Base-by-base conservation (phyloP, 2,888 invertebrate species). In the Eupithecia vulgata region DNA sequence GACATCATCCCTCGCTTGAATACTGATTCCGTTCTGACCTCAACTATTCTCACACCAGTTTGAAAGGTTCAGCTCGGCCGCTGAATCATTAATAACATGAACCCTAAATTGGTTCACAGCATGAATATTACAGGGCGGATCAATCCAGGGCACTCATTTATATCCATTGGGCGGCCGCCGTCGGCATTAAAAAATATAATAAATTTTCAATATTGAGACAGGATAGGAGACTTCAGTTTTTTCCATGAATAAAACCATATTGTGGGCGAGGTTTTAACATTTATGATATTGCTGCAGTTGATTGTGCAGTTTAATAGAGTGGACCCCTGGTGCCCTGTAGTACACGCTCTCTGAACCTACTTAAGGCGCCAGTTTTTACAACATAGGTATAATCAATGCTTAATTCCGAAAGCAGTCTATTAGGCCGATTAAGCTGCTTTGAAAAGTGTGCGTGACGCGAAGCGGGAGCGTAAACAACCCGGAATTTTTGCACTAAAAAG, bases 91-190 rank as follows among this genome's bases (percentile, higher is more conserved):
- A 34, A 61, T 61, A 6, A 61, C 34, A 34, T 8, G 61, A 61
- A 34, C 61, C 61, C 61, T 34, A 6, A 34, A 61, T 17, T 34
- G 59, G 30, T 6, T 61, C 61, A 17, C 8, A 34, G 34, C 61
- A 34, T 61, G 6, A 61, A 61, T 61, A 61, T 34, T 61, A 61
- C 3, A 61, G 61, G 61, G 61, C 61, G 34, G 59, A 61, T 34
- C 61, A 61, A 61, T 34, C 61, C 30, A 30, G 5, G 48, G 21
- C 48, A 21, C 30, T 45, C n/a, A n/a, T 45, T 45, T 17, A 61
- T 61, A 61, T 61, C 61, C 61, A 61, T 30, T 17, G 61, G 34
- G 34, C 61, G 61, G 61, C 8, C 61, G 30, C 21, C 48, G 21
- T 10, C 61, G 61, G 61, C 34, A 61, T 17, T 17, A 34, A 61